Conservation (phyloP, 2,113 vertebrate genomes). For the cattle (Bos taurus) region DNA sequence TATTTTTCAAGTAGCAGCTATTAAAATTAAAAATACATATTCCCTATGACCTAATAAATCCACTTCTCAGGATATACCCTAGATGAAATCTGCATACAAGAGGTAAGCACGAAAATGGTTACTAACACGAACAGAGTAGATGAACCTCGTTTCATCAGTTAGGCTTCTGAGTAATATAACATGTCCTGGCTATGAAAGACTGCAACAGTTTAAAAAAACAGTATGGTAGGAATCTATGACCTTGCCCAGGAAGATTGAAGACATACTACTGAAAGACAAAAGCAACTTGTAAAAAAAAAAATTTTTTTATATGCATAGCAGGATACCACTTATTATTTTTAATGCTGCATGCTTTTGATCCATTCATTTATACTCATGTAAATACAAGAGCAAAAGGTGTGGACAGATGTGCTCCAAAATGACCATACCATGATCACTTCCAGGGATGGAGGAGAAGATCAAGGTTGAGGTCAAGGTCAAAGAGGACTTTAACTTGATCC, state of each 20-base stretch:
- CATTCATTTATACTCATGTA: background rate
- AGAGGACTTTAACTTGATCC: background rate
- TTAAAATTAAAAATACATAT: background rate
- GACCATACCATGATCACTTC: background rate
- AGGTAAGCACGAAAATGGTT: background rate
- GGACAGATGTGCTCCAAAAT: background rate
- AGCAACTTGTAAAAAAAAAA: background rate
- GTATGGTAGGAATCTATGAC: background rate
- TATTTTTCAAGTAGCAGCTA: background rate
- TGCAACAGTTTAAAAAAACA: background rate
- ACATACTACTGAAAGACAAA: background rate
- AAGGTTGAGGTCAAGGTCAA: background rate
- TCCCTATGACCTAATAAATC: background rate
- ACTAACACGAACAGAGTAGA: background rate
- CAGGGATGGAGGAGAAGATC: background rate
- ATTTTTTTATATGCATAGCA: background rate
- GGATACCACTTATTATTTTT: background rate
- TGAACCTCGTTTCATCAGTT: background rate
- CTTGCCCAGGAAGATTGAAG: background rate
- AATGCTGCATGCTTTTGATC: background rate
- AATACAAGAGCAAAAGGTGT: background rate
- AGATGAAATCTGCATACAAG: background rate
- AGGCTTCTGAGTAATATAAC: background rate
- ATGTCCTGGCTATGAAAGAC: background rate
- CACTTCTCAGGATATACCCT: background rate